Conservation (phyloP, 2,888 invertebrate species). For the Chloroclysta siterata region DNA sequence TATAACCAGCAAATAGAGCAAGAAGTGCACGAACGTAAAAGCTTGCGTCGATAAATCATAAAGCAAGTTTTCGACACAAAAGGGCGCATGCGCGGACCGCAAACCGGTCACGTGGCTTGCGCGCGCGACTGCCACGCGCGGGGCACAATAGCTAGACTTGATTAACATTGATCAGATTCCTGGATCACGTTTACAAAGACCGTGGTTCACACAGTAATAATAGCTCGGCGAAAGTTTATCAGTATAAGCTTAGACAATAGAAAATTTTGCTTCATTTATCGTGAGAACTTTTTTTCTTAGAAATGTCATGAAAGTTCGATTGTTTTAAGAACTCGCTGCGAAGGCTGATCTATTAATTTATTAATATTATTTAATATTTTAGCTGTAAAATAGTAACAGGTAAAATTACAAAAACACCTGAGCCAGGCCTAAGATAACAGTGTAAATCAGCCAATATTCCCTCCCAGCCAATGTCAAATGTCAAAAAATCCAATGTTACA, state of each 20-base stretch:
- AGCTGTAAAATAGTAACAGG: too few species aligned
- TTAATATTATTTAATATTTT: too few species aligned
- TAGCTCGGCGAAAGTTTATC: neutral
- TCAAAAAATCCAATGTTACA: too few species aligned
- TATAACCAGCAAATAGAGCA: conserved; percentile 31
- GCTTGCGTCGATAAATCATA: conserved; percentile 51
- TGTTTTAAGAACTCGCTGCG: too few species aligned
- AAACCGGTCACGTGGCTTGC: conserved; percentile 75
- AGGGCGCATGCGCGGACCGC: conserved; percentile 66
- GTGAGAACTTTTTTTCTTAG: neutral
- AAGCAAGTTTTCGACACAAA: conserved; percentile 66
- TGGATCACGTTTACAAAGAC: conserved; percentile 11
- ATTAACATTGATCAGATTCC: conserved; percentile 35
- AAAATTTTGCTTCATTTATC: neutral
- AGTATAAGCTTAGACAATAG: neutral
- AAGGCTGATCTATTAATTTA: too few species aligned
- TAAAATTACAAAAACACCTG: too few species aligned
- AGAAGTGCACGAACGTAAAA: conserved; percentile 41
- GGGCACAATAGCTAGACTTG: conserved; percentile 36
- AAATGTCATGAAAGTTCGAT: too few species aligned
- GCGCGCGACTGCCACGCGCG: conserved; percentile 79
- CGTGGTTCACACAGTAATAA: conserved; percentile 20
- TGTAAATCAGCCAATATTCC: too few species aligned
- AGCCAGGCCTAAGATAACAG: too few species aligned
- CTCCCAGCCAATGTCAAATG: too few species aligned